Conservation (phyloP, 2,113 vertebrate species). For the Halichoerus grypus region DNA sequence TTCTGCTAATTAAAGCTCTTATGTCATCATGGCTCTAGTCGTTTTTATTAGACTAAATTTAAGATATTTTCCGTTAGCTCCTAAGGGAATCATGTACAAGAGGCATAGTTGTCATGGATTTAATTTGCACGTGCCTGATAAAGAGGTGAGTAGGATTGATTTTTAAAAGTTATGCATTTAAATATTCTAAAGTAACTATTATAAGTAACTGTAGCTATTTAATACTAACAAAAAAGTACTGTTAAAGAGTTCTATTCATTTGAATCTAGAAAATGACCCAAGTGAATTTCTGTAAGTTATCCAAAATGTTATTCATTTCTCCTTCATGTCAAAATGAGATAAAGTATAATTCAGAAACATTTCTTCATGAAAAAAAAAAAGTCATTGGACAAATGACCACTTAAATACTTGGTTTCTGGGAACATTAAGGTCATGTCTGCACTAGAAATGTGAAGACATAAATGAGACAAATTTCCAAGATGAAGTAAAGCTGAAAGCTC, state of each 20-base stretch:
- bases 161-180: neutral
- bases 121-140: neutral
- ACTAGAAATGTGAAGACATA: constrained; percentile 69
- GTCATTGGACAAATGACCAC: constrained; percentile 66
- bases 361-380: constrained; percentile 20
- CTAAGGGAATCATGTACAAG: neutral
- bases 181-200: constrained; percentile 11
- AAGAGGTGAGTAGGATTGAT: neutral
- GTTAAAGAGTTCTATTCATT: neutral
- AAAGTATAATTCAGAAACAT: constrained; percentile 51
- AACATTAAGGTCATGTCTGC: constrained; percentile 67
- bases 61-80: neutral
- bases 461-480: constrained; percentile 75
- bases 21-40: neutral
- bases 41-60: neutral
- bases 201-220: neutral
- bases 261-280: neutral
- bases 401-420: constrained; percentile 72
- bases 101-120: neutral
- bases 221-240: neutral
- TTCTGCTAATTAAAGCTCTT: neutral
- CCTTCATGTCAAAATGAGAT: constrained; percentile 66
- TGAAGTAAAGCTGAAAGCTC: constrained; percentile 69
- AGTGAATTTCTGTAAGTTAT: constrained; percentile 65
- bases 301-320: constrained; percentile 63